A percentile compares a stretch with the other conserved stretches of the same genome.
These are phyloP conservation scores for Rhinoderma darwinii DNA, from an alignment of 2,113 vertebrate species.

Conservation along the genomic window DNA sequence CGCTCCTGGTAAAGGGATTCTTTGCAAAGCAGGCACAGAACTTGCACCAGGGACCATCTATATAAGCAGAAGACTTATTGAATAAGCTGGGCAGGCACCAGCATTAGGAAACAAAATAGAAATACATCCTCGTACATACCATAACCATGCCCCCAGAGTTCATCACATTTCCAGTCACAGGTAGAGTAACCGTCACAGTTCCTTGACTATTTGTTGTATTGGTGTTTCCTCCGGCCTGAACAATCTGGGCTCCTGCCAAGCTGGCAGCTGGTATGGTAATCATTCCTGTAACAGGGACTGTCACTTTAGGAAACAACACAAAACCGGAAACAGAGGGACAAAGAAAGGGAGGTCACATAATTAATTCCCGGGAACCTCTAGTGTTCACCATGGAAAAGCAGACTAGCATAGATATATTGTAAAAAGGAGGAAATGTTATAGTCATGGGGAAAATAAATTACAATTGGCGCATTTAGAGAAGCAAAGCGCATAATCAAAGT, in stretches of 20 bases:
- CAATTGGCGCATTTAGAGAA: neutral
- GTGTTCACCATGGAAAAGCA: constrained; percentile 28
- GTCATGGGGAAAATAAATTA: neutral
- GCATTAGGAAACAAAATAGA: neutral
- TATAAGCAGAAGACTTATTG: neutral
- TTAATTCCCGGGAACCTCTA: constrained; percentile 71
- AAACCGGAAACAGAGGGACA: constrained; percentile 70
- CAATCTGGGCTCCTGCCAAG: constrained; percentile 95
- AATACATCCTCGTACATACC: constrained; percentile 76
- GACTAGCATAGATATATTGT: neutral
- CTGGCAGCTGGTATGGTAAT: constrained; percentile 98
- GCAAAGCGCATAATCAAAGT: neutral
- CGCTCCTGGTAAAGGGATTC: constrained; percentile 94
- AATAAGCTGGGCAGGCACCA: neutral
- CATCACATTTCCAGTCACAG: constrained; percentile 95
- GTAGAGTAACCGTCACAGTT: constrained; percentile 96
- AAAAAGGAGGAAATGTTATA: neutral
- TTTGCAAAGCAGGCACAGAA: constrained; percentile 89
- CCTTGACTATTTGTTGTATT: constrained; percentile 97
- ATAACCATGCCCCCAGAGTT: constrained; percentile 99
- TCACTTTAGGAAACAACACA: constrained; percentile 75
- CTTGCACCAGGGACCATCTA: constrained; percentile 96
- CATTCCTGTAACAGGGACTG: constrained; percentile 92
- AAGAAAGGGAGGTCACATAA: constrained; percentile 74
- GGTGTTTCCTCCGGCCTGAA: constrained; percentile 92